Conservation (phyloP, 2,113 vertebrate genomes). For the Ptilorrhoa leucosticta region DNA sequence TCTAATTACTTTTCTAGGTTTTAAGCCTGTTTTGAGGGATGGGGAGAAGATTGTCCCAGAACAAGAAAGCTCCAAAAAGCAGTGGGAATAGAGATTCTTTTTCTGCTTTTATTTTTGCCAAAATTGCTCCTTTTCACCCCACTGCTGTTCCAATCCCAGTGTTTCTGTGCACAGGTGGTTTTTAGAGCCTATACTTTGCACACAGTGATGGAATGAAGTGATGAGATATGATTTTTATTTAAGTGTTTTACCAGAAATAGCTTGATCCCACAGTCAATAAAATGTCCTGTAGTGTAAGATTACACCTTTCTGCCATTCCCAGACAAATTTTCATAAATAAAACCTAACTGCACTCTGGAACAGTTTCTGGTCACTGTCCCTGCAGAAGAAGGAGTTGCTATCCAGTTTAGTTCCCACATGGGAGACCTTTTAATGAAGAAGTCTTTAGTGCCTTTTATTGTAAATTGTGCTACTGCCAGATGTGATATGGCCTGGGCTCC, state of each 20-base stretch:
- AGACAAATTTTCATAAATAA: conserved; percentile 37
- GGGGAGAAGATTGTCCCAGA: not conserved
- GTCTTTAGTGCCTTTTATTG: not conserved
- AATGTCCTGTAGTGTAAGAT: conserved; percentile 1
- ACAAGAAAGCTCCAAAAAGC: not conserved
- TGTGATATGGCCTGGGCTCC: not conserved
- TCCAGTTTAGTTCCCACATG: not conserved
- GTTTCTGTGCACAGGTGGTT: conserved; percentile 23
- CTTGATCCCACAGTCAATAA: conserved; percentile 10
- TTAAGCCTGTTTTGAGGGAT: not conserved
- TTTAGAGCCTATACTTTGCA: conserved; percentile 15
- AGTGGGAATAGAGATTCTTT: not conserved
- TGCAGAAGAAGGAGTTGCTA: not conserved
- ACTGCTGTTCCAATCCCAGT: not conserved
- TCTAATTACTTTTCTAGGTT: not conserved
- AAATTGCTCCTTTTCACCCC: not conserved
- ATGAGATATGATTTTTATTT: conserved; percentile 11
- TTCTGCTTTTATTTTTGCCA: not conserved
- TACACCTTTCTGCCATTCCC: conserved; percentile 12
- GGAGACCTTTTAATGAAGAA: not conserved
- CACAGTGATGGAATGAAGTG: not conserved
- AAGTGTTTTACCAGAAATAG: conserved; percentile 41
- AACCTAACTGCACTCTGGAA: not conserved
- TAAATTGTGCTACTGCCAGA: not conserved
- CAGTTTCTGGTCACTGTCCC: not conserved